phyloP scores from a whole-genome alignment of 2,113 vertebrate genomes.

The Aspidoscelis tigris region DNA sequence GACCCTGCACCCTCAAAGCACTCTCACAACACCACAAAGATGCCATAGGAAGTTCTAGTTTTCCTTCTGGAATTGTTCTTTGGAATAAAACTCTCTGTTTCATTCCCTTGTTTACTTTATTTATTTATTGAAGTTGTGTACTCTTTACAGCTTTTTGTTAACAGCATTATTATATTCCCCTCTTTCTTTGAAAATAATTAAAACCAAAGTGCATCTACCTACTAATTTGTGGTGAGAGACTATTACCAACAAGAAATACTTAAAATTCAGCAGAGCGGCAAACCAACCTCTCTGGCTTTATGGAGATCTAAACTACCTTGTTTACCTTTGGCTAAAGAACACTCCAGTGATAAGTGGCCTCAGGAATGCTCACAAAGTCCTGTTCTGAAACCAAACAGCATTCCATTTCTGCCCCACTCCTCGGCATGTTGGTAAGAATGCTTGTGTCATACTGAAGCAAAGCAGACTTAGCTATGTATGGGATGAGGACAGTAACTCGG shows the following conservation, averaged over 20 bases:
- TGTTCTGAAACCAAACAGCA: constrained; percentile 35
- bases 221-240: neutral
- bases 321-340: constrained; percentile 21
- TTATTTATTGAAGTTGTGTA: too few relatives aligned
- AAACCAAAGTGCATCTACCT: neutral
- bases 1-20: too few relatives aligned
- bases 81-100: too few relatives aligned
- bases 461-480: neutral
- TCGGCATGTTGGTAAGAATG: neutral
- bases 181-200: constrained; percentile 4
- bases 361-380: constrained; percentile 40
- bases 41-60: too few relatives aligned
- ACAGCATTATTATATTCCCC: constrained; percentile 1
- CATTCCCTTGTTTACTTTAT: too few relatives aligned
- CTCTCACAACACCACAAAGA: too few relatives aligned
- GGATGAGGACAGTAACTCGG: neutral
- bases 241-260: constrained; percentile 19
- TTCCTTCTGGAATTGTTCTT: too few relatives aligned
- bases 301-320: constrained; percentile 45
- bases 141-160: constrained; percentile 13
- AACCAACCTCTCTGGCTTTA: constrained; percentile 36
- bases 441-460: neutral
- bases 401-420: neutral
- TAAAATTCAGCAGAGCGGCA: constrained; percentile 27
- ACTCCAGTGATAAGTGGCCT: constrained; percentile 49